Conservation (phyloP, 1,140 invertebrate genomes). For the Orussus abietinus region DNA sequence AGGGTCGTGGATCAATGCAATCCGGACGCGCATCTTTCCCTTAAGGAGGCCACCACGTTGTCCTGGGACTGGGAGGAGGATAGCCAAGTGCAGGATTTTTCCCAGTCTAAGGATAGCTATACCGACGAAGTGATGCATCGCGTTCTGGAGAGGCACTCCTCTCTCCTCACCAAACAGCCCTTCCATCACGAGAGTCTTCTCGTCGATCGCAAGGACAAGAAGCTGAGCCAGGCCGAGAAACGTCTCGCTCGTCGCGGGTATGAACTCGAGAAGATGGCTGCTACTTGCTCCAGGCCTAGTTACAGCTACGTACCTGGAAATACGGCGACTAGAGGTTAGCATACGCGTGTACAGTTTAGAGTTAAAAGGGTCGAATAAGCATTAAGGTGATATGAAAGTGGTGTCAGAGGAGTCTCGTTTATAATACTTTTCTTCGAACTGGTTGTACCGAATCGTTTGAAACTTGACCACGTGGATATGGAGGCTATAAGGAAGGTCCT, state of each 20-base stretch:
- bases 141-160: slow-evolving; percentile 64
- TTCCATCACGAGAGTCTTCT: slow-evolving; percentile 96
- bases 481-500: too few species aligned
- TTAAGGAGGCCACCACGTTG: slow-evolving; percentile 91
- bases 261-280: slow-evolving; percentile 89
- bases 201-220: slow-evolving; percentile 93
- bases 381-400: too few species aligned
- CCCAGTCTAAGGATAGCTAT: slow-evolving; percentile 67
- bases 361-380: too few species aligned
- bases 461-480: too few species aligned
- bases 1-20: slow-evolving; percentile 97
- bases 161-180: slow-evolving; percentile 79
- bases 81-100: slow-evolving; percentile 68
- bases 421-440: too few species aligned
- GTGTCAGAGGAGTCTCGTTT: too few species aligned
- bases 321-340: slow-evolving; percentile 47
- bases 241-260: slow-evolving; percentile 88
- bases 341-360: too few species aligned
- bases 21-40: slow-evolving; percentile 90
- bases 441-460: too few species aligned
- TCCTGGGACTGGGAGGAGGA: slow-evolving; percentile 89
- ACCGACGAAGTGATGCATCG: slow-evolving; percentile 78
- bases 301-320: slow-evolving; percentile 52
- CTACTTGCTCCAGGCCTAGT: slow-evolving; percentile 53
- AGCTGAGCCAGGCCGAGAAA: slow-evolving; percentile 93